Evolutionary conservation across 2,113 vertebrate genomes (phyloP), one percentile per base, ranked within the genome.

Genomic region (Triplophysa dalaica): DNA sequence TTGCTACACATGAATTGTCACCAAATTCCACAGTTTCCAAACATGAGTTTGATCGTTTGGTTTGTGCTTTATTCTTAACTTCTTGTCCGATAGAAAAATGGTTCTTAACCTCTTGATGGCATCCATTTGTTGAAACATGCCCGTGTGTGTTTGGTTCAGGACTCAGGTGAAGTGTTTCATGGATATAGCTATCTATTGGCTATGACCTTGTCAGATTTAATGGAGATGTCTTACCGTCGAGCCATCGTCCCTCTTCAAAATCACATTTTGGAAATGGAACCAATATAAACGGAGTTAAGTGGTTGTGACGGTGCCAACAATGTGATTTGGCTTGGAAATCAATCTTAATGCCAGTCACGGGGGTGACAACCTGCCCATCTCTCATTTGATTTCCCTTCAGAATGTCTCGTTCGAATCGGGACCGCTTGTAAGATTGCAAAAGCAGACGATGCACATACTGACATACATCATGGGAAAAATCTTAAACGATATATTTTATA

Each of bases 71-170:
- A 8, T 17, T n/a, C 2, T 56, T 10, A 1, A 33, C n/a, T 4
- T 22, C 1, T 12, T 38, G 17, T 2, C 24, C 6, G 48, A 38
- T 10, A 38, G 11, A 58, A 21, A 6, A 60, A 43, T 24, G 1
- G 54, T 24, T 73, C 10, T 3, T 85, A 84, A 85, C 90, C 89
- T 91, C 90, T 92, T 90, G 91, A 91, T 90, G 91, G 91, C 91
- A 91, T 87, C 90, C 82, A 84, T 90, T 88, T 86, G 86, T 90
- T 89, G 86, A 88, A 86, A 81, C 87, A 88, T 6, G 17, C 50
- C n/a, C 2, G 2, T 21, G 48, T 9, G 1, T 58, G 54, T 21
- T 8, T 21, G 19, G 50, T 38, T 38, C 33, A 67, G 29, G 17
- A 58, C 14, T 14, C 50, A 22, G 19, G 50, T 60, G 8, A 48